Base-by-base conservation (phyloP, 2,113 vertebrate species). In the Erinaceus europaeus region DNA sequence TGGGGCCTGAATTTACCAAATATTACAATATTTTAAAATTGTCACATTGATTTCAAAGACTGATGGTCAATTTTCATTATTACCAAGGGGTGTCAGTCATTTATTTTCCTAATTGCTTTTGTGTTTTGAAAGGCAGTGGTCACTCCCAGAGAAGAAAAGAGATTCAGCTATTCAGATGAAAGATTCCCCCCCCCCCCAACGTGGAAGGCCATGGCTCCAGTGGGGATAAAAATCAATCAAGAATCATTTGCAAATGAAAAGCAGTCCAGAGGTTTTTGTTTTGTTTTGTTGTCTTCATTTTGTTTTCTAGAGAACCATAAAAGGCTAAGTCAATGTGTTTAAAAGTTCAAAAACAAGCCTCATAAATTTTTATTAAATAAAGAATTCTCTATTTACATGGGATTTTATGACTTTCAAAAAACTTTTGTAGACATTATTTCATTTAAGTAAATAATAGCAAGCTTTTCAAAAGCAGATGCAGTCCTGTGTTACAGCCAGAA, bases 311-410 rank as follows among this genome's bases (percentile, higher is more conserved):
- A 64, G 48, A 91, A 42, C 64, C 68, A 23, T 94, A 53, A 90
- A 88, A 79, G 72, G 59, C 72, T 83, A 40, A 75, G 68, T 57
- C 36, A 46, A 76, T 84, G 76, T 61, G 64, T 61, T 90, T 77
- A 84, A 83, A 84, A 79, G 72, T 88, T 82, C 57, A 91, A 85
- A 79, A 82, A 52, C 44, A 73, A 72, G 23, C 23, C 34, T 25
- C 44, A 65, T 91, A 83, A 20, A 68, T 72, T 92, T 92, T 88
- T 86, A 86, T 92, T 92, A 79, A 93, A 83, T 93, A 73, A 90
- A 86, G 84, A 86, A 46, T 50, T 40, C 61, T 27, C 2, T 55
- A 88, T 88, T 90, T 88, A 85, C 57, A 76, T 75, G 59, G 40
- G 83, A 44, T 44, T 93, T 86, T 83, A 71, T 86, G 71, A 68